A percentile compares a stretch with the other conserved stretches of the same genome.
These are phyloP conservation scores for Idaea dimidiata DNA, from an alignment of 2,888 invertebrate genomes.

Conservation along the genomic window DNA sequence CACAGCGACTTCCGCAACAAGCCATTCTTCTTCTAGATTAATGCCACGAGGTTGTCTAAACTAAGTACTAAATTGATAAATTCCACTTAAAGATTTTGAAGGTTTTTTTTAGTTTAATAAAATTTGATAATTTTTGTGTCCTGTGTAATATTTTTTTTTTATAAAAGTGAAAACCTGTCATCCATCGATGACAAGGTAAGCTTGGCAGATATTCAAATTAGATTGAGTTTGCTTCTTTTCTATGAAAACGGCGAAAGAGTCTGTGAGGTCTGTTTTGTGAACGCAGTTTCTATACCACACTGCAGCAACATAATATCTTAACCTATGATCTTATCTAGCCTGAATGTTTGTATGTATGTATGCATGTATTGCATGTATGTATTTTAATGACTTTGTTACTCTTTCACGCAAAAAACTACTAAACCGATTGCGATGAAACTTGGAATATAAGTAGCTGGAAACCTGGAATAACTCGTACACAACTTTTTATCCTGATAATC, in stretches of 20 bases:
- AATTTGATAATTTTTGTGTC: conserved; percentile 37
- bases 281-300: neutral
- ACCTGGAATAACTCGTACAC: no score
- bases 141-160: conserved; percentile 38
- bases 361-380: no score
- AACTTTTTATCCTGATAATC: no score
- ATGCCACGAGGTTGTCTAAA: conserved; percentile 25
- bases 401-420: no score
- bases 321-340: no score
- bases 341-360: no score
- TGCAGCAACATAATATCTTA: neutral
- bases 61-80: conserved; percentile 10
- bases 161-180: conserved; percentile 32
- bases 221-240: conserved; percentile 1
- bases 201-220: conserved; percentile 11
- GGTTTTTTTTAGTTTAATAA: conserved; percentile 28
- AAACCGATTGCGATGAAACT: no score
- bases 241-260: neutral
- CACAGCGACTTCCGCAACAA: conserved; percentile 25
- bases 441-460: no score
- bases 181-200: conserved; percentile 13
- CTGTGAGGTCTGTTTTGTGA: neutral
- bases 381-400: no score
- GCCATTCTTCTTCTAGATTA: conserved; percentile 27
- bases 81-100: conserved; percentile 34